Evolutionary conservation across 1,140 invertebrate species (phyloP).

Genomic region (Drosophila baimaii): DNA sequence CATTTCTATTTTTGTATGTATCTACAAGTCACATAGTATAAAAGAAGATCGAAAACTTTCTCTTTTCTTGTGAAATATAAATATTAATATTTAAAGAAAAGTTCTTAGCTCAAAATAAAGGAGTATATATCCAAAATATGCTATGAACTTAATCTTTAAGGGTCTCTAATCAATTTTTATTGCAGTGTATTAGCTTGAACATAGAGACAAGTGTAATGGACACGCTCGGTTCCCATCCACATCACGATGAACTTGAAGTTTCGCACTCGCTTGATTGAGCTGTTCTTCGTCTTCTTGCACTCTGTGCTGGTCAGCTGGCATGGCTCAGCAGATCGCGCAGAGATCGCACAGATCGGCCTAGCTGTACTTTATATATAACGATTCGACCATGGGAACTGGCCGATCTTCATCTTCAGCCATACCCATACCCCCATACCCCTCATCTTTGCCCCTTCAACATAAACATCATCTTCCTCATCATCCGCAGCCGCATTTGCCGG

Average conservation of each 20-base stretch:
- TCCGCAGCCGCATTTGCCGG: conserved; percentile 25
- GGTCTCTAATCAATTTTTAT: not conserved
- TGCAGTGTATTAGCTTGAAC: not conserved
- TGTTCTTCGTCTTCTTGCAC: conserved; percentile 60
- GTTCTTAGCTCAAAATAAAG: too few relatives aligned
- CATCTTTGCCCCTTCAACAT: conserved; percentile 3
- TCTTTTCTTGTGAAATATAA: not conserved
- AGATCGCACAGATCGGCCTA: conserved; percentile 65
- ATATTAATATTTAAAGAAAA: not conserved
- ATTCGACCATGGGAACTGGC: conserved; percentile 56
- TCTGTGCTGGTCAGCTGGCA: conserved; percentile 39
- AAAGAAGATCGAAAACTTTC: not conserved
- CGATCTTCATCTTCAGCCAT: conserved; percentile 16
- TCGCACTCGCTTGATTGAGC: conserved; percentile 75
- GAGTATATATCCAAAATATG: too few relatives aligned
- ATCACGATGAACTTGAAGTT: conserved; percentile 40
- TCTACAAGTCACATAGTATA: not conserved
- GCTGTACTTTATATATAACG: conserved; percentile 74
- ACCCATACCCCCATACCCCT: not conserved
- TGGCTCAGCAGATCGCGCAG: conserved; percentile 43
- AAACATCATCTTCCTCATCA: conserved; percentile 30
- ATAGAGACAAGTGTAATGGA: conserved; percentile 59
- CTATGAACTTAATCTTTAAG: not conserved
- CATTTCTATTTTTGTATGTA: not conserved
- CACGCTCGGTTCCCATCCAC: conserved; percentile 64